These are phyloP conservation scores for Morinoia aosen DNA, from an alignment of 2,888 invertebrate genomes.

Conservation along the genomic window DNA sequence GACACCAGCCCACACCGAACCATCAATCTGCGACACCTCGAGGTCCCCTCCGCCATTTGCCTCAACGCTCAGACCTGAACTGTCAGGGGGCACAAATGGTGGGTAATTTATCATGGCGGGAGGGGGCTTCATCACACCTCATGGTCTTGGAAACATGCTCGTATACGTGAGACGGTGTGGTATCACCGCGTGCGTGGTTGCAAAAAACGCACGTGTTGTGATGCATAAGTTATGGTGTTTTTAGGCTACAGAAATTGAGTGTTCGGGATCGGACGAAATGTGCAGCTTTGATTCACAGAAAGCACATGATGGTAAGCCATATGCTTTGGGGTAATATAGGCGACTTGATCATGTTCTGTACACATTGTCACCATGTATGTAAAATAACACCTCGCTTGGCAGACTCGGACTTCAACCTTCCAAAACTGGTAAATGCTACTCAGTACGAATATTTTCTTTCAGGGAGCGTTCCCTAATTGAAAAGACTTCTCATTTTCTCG, in stretches of 20 bases:
- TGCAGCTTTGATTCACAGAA: background rate
- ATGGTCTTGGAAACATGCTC: background rate
- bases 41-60: conserved; percentile 42
- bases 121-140: conserved; percentile 1
- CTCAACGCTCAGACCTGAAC: conserved; percentile 8
- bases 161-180: background rate
- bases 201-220: background rate
- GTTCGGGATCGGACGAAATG: background rate
- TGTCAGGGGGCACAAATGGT: conserved; percentile 36
- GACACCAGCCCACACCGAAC: background rate
- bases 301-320: background rate
- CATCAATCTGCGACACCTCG: conserved; percentile 23
- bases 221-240: background rate
- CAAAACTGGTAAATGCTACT: too few relatives aligned
- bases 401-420: too few relatives aligned
- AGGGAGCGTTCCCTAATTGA: background rate
- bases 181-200: background rate
- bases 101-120: conserved; percentile 30
- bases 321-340: background rate
- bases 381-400: too few relatives aligned
- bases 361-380: background rate
- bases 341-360: background rate
- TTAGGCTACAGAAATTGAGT: background rate
- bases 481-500: background rate
- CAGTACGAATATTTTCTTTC: background rate